Percentiles rank a stretch among this genome's conserved stretches.
Conservation (phyloP, 92 coral and sea anemone genomes). For the Actinernus sp. region DNA sequence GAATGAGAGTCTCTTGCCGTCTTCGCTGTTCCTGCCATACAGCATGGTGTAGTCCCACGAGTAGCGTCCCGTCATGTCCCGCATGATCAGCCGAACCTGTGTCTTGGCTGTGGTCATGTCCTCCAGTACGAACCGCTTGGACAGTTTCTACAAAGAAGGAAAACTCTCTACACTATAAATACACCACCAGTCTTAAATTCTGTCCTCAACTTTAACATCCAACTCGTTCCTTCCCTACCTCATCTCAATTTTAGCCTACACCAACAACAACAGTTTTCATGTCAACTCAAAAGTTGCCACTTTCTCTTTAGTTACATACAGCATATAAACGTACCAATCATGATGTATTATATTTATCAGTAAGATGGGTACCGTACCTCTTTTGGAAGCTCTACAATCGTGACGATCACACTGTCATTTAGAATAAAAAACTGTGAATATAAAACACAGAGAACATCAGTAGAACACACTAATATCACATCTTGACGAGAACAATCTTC, state of each 20-base stretch:
- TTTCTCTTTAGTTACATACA: too few relatives aligned
- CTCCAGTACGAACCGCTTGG: conserved; percentile 13
- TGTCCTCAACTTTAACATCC: too few relatives aligned
- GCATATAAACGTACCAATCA: too few relatives aligned
- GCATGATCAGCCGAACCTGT: conserved; percentile 78
- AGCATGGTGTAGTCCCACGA: conserved; percentile 92
- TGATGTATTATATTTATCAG: too few relatives aligned
- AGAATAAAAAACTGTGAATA: conserved; percentile 80
- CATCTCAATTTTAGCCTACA: too few relatives aligned
- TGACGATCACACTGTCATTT: conserved; percentile 83
- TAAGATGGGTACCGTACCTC: conserved; percentile 88
- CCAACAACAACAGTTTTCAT: too few relatives aligned
- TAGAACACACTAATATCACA: too few relatives aligned
- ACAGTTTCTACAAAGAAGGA: conserved; percentile 21
- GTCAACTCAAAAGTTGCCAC: too few relatives aligned
- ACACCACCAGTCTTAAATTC: too few relatives aligned
- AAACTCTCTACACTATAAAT: too few relatives aligned
- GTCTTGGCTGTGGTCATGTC: conserved; percentile 64
- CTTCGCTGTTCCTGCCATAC: conserved; percentile 55
- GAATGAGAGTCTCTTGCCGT: conserved; percentile 17
- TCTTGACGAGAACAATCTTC: too few relatives aligned
- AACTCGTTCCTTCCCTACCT: too few relatives aligned
- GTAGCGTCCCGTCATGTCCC: conserved; percentile 95
- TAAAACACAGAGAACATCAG: not conserved
- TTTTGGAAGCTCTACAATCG: conserved; percentile 84